Base-by-base conservation (phyloP, 2,888 invertebrate genomes). In the Hedya salicella region DNA sequence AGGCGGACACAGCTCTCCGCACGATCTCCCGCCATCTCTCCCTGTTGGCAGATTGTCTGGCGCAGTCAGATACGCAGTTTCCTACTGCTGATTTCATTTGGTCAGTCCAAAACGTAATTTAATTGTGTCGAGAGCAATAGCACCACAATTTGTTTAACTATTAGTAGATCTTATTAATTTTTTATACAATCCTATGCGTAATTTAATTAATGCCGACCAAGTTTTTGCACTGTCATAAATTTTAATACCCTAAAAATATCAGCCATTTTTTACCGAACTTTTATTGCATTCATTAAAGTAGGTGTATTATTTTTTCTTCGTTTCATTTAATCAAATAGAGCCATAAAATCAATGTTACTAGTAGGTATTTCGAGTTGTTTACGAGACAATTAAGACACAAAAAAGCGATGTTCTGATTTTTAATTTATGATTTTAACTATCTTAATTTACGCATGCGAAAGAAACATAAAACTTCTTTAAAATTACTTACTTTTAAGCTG, bases 271-370 rank as follows among this genome's bases (percentile, higher is more conserved):
- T 19, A 9, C 9, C 36, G 2, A 36, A 17, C 9, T 17, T 57
- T 57, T 46, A 46, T 57, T 46, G 17, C 17, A n/a, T 32, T 30
- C 6, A 56, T 56, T 17, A 32, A 44, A 56, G 16, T 44, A 30
- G n/a, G 30, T 56, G 25, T 54, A 21, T 54, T 13, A 19, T 39
- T 19, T 46, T 56, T 57, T 36, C 36, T 9, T 5, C 13, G 11
- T 36, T 36, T 19, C 25, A 32, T 32, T 48, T 40, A 19, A 30
- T 62, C 13, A 62, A 62, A 30, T 40, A 17, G 9, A 30, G 21
- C 14, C 11, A 49, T 56, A 56, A 63, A 63, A 56, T 63, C 40
- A 63, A 25, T 8, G 36, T 48, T 56, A 63, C 62, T 40, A 63
- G 48, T n/a, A n/a, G n/a, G n/a, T 40, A 14, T 36, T 36, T 25